Evolutionary conservation across 1,140 invertebrate genomes (phyloP), one percentile per base, ranked within the genome.

Genomic region (Hylaeus volcanicus): DNA sequence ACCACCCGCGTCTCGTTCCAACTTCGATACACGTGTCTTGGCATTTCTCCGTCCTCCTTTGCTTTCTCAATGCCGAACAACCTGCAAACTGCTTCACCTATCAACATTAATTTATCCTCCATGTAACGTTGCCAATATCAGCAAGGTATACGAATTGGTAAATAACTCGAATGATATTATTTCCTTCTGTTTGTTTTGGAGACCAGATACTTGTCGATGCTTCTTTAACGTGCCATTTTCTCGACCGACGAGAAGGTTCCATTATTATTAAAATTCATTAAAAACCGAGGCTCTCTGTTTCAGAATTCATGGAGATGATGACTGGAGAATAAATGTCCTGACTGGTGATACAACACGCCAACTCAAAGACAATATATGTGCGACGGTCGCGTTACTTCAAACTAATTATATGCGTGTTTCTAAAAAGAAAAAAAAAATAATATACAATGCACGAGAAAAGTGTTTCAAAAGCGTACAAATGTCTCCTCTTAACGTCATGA

Each of bases 251-350:
- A 26, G 26, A 26, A 26, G 26, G 26, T 26, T 26, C 26, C 55
- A 56, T 56, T 56, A 15, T 56, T 56, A n/a, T 48, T 48, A 6
- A 48, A 48, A 48, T 48, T 8, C 11, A 51, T 51, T 51, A 9
- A 51, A 51, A 51, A 51, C 51, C 9, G 11, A 1, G 9, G 75
- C 14, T 85, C 80, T 76, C 87, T 74, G 73, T 97, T 97, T 79
- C 95, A 98, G 97, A 98, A 95, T 98, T 98, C 94, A 98, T 98
- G 97, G 97, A 98, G 93, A 98, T 98, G 97, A 98, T 98, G 97
- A 98, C 97, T 81, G 97, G 97, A 93, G 97, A 98, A 96, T 97
- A 97, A 96, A 91, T 83, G 74, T 64, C 26, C 5, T 63, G 48
- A 56, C 79, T 51, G 61, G 43, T 78, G 70, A 55, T 45, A 66